phyloP scores from a whole-genome alignment of 1,140 invertebrate genomes.

The Palaemon carinicauda region DNA sequence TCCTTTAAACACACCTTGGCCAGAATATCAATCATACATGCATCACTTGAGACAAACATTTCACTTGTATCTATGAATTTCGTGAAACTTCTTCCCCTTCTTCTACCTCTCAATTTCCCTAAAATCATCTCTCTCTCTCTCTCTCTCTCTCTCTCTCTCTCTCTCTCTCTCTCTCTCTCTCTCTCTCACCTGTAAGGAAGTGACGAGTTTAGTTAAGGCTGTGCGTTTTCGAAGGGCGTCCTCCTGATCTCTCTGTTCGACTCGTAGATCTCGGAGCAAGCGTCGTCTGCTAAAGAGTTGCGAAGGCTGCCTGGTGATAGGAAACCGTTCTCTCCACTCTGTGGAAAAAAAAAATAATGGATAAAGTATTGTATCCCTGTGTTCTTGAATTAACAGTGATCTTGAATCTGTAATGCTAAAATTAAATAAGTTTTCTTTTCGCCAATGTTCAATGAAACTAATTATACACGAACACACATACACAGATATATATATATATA shows the following conservation, averaged over 20 bases:
- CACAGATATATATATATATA: conserved; percentile 12
- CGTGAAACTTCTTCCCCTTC: too few relatives aligned
- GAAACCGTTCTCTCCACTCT: conserved; percentile 47
- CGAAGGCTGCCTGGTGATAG: conserved; percentile 56
- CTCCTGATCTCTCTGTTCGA: conserved; percentile 50
- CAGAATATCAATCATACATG: too few relatives aligned
- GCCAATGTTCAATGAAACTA: background rate
- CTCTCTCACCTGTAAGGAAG: conserved; percentile 22
- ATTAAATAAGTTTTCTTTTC: background rate
- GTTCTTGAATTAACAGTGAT: background rate
- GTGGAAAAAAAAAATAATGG: background rate
- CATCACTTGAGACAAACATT: too few relatives aligned
- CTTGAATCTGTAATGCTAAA: background rate
- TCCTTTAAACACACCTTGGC: too few relatives aligned
- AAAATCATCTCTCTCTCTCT: conserved; percentile 32
- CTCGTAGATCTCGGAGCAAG: conserved; percentile 61
- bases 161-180: background rate
- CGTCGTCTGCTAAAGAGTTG: conserved; percentile 60
- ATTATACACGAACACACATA: background rate
- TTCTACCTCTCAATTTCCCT: conserved; percentile 3
- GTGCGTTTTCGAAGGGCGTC: background rate
- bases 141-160: conserved; percentile 25
- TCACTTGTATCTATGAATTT: too few relatives aligned
- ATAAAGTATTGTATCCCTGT: background rate
- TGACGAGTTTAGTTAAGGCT: conserved; percentile 11